Evolutionary conservation across 2,888 invertebrate species (phyloP), one percentile per base, ranked within the genome.

Genomic region (Lasius platythorax): DNA sequence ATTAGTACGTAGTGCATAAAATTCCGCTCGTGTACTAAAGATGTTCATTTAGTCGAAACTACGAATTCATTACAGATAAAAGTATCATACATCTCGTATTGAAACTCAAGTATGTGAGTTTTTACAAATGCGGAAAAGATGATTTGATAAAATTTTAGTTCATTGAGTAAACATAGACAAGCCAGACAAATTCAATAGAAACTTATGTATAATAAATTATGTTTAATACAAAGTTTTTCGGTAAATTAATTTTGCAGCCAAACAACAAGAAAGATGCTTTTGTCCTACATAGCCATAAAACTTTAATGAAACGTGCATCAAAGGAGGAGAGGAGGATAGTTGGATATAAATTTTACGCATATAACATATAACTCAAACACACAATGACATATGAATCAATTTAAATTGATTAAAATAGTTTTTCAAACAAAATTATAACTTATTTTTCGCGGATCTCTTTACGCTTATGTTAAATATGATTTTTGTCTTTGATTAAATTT

Each of bases 1-100:
- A 58, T 79, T 72, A 43, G 15, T 78, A 28, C 28, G 68, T 28
- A 53, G 50, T 23, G 40, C 28, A n/a, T 12, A 2, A 76, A 40
- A 2, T 33, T 58, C 40, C 4, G 18, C 11, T 4, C 53, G n/a
- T 4, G 37, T n/a, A 12, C 28, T 33, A 58, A 73, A 43, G 15
- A 58, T 15, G 15, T 58, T 56, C 9, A 56, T 53, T 68, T 23
- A 23, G 23, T 28, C 30, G 0, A 78, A 70, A 18, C 15, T 43
- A 23, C 12, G 8, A 70, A 56, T 11, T 68, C 8, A n/a, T 30
- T n/a, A 28, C 1, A 40, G 15, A 9, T 30, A 9, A 23, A 6
- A 46, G 30, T 11, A 18, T 18, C 23, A 23, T 23, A 23, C 0
- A 3, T 72, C 4, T 70, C 11, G 12, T 33, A 43, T 23, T 73